These are phyloP conservation scores for Listrodromus nycthemerus DNA, from an alignment of 2,888 invertebrate species.

Conservation along the genomic window DNA sequence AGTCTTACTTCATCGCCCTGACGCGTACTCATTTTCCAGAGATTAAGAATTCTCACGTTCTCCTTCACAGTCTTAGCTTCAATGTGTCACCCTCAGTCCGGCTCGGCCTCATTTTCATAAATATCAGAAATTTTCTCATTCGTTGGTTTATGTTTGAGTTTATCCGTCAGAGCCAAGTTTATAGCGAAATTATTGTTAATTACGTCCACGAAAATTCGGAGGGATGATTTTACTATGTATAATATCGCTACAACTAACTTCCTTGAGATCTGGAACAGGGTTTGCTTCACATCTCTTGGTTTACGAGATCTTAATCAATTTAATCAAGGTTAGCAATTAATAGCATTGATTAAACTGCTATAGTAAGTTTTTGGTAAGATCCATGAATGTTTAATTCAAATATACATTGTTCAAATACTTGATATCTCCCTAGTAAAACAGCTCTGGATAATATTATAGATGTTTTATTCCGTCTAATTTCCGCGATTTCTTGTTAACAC, in stretches of 20 bases:
- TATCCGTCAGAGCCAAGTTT: background rate
- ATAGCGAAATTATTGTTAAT: conserved; percentile 12
- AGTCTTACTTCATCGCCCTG: conserved; percentile 43
- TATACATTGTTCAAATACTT: too few relatives aligned
- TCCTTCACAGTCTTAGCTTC: conserved; percentile 50
- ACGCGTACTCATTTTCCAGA: conserved; percentile 61
- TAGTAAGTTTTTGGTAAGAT: background rate
- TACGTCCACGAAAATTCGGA: background rate
- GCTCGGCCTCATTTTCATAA: conserved; percentile 47
- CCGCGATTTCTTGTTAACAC: background rate
- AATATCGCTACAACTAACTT: background rate
- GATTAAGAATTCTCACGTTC: conserved; percentile 67
- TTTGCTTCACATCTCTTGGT: background rate
- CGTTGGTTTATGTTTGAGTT: conserved; percentile 31
- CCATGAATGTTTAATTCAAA: background rate
- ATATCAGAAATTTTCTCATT: conserved; percentile 47
- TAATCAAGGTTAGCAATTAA: too few relatives aligned
- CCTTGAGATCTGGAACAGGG: background rate
- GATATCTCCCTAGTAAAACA: background rate
- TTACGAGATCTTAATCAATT: background rate
- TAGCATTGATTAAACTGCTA: background rate
- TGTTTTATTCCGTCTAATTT: background rate
- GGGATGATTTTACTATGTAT: background rate
- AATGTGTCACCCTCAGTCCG: conserved; percentile 19
- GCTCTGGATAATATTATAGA: background rate